Evolutionary conservation across 2,888 invertebrate species (phyloP).

Genomic region (Drosophila testacea): DNA sequence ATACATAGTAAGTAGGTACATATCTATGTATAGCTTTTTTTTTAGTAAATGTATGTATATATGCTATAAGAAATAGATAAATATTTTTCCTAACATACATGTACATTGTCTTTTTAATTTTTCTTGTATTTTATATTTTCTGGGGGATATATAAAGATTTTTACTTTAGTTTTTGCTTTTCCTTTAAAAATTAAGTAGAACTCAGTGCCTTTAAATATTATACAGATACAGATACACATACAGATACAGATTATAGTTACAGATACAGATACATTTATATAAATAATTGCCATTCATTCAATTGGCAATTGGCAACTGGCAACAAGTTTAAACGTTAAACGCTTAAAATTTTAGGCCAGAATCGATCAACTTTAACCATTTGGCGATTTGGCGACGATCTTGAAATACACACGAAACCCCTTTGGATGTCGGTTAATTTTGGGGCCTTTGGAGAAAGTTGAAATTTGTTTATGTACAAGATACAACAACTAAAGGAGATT

Average conservation of each 20-base stretch:
- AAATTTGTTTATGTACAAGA: conserved; percentile 72
- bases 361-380: conserved; percentile 40
- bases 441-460: conserved; percentile 58
- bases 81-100: conserved; percentile 70
- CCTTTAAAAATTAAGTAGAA: conserved; percentile 83
- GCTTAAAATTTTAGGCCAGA: conserved; percentile 43
- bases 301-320: conserved; percentile 27
- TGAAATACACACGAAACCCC: conserved; percentile 29
- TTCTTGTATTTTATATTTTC: conserved; percentile 19
- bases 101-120: conserved; percentile 58
- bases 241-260: conserved; percentile 15
- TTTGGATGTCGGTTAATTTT: conserved; percentile 35
- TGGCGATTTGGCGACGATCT: conserved; percentile 17
- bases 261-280: conserved; percentile 18
- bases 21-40: conserved; percentile 25
- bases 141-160: conserved; percentile 43
- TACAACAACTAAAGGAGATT: conserved; percentile 67
- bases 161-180: conserved; percentile 44
- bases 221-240: conserved; percentile 58
- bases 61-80: conserved; percentile 63
- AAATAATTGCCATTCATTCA: conserved; percentile 37
- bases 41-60: conserved; percentile 41
- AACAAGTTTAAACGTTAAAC: conserved; percentile 59
- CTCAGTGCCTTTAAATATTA: conserved; percentile 83
- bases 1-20: conserved; percentile 35